phyloP scores from a whole-genome alignment of 2,888 invertebrate species.

The Lacanobia wlatinum region DNA sequence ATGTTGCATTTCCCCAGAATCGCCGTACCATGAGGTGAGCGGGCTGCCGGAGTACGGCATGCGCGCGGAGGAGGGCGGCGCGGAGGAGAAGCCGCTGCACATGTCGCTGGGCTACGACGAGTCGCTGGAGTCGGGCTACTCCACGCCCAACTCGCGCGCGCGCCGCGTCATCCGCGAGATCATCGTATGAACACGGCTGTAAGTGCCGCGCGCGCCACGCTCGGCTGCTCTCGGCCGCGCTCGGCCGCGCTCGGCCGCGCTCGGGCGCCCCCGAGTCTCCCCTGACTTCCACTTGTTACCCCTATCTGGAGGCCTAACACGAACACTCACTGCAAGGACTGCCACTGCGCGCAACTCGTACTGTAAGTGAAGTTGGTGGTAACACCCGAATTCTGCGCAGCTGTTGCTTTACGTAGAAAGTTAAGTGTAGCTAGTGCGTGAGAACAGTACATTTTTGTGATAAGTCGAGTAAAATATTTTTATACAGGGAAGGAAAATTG shows the following conservation, averaged over 20 bases:
- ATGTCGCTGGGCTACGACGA: conserved; percentile 98
- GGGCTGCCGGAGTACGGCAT: conserved; percentile 95
- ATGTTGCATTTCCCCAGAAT: conserved; percentile 91
- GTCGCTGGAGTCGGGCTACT: conserved; percentile 97
- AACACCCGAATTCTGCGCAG: conserved; percentile 37
- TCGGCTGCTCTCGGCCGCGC: conserved; percentile 40
- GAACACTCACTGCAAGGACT: conserved; percentile 38
- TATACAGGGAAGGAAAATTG: conserved; percentile 64
- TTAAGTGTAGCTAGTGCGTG: conserved; percentile 55
- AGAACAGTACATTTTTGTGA: conserved; percentile 57
- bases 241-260: conserved; percentile 5
- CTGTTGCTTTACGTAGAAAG: conserved; percentile 49
- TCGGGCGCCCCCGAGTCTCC: conserved; percentile 22
- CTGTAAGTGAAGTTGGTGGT: conserved; percentile 34
- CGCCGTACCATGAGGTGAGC: conserved; percentile 98
- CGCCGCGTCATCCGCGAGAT: conserved; percentile 98
- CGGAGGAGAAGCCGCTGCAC: conserved; percentile 96
- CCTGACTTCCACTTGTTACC: conserved; percentile 45
- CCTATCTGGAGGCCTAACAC: conserved; percentile 39
- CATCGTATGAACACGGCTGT: conserved; percentile 93
- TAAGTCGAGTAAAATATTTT: conserved; percentile 63
- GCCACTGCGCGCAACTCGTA: conserved; percentile 16
- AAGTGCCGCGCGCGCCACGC: conserved; percentile 42
- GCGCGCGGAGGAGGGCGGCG: conserved; percentile 93
- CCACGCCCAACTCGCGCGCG: conserved; percentile 97